phyloP scores from a whole-genome alignment of 2,113 vertebrate genomes.

The Pao palembangensis region DNA sequence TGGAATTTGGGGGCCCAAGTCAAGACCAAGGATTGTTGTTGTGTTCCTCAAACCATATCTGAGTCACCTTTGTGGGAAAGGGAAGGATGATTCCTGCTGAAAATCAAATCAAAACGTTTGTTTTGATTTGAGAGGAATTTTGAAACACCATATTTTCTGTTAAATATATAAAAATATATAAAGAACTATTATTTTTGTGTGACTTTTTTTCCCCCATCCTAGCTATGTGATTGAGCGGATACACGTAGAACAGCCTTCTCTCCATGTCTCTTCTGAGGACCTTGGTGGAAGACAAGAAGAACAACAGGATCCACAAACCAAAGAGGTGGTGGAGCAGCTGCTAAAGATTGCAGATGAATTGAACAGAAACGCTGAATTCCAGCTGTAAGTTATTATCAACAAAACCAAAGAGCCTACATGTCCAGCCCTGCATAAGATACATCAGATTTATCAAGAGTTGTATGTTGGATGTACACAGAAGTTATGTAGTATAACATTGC shows the following conservation, averaged over 20 bases:
- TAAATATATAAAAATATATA: too few species aligned
- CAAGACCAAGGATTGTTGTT: too few species aligned
- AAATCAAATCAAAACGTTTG: too few species aligned
- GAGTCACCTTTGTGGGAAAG: too few species aligned
- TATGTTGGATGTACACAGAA: too few species aligned
- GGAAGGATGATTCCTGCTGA: too few species aligned
- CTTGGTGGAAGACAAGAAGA: constrained; percentile 69
- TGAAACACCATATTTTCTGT: too few species aligned
- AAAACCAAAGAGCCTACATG: not conserved
- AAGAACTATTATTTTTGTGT: not conserved
- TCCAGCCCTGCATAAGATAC: not conserved
- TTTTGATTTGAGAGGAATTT: too few species aligned
- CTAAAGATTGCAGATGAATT: constrained; percentile 71
- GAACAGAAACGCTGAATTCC: constrained; percentile 70
- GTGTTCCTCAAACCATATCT: too few species aligned
- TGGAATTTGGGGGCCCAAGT: too few species aligned
- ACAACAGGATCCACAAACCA: constrained; percentile 64
- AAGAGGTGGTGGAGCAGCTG: constrained; percentile 72
- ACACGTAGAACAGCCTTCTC: constrained; percentile 50
- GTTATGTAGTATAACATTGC: too few species aligned
- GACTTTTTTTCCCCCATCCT: not conserved
- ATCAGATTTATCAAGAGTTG: too few species aligned
- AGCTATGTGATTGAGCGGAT: constrained; percentile 72
- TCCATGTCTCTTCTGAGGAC: constrained; percentile 54
- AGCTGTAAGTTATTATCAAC: constrained; percentile 51